These are phyloP conservation scores for Verasper variegatus DNA, from an alignment of 2,113 vertebrate genomes.

Conservation along the genomic window DNA sequence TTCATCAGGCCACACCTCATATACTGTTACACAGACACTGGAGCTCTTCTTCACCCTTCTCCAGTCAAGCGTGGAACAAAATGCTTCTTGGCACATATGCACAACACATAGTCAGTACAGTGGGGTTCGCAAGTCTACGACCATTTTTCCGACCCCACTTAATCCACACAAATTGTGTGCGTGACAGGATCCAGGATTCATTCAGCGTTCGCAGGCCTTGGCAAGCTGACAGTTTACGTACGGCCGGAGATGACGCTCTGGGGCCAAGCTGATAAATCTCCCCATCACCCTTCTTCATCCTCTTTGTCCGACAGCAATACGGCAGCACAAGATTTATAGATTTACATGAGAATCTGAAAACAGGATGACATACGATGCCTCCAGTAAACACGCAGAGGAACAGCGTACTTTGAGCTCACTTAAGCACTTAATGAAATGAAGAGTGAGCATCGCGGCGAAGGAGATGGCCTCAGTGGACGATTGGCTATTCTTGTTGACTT, in stretches of 20 bases:
- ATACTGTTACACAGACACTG: constrained; percentile 47
- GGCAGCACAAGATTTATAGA: constrained; percentile 36
- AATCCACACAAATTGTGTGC: neutral
- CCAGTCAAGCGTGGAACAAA: constrained; percentile 10
- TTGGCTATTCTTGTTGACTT: neutral
- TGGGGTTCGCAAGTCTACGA: neutral
- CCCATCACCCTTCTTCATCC: constrained; percentile 37
- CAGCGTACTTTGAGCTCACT: constrained; percentile 18
- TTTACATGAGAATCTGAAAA: constrained; percentile 50
- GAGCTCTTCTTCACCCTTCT: constrained; percentile 6
- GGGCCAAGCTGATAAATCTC: constrained; percentile 65
- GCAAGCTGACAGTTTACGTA: constrained; percentile 47
- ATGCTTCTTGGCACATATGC: constrained; percentile 11
- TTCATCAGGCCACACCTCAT: constrained; percentile 63
- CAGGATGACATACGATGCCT: constrained; percentile 35
- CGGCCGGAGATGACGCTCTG: constrained; percentile 40
- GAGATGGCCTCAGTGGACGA: neutral
- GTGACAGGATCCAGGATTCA: constrained; percentile 28
- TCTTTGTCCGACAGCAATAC: constrained; percentile 38
- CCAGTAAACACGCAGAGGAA: constrained; percentile 25
- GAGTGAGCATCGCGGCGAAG: constrained; percentile 18
- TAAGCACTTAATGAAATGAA: constrained; percentile 46
- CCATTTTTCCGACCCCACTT: neutral
- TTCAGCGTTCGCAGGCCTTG: constrained; percentile 35
- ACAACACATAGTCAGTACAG: neutral